Conservation (phyloP, 1,140 invertebrate species). For the Drosophila paulistorum region DNA sequence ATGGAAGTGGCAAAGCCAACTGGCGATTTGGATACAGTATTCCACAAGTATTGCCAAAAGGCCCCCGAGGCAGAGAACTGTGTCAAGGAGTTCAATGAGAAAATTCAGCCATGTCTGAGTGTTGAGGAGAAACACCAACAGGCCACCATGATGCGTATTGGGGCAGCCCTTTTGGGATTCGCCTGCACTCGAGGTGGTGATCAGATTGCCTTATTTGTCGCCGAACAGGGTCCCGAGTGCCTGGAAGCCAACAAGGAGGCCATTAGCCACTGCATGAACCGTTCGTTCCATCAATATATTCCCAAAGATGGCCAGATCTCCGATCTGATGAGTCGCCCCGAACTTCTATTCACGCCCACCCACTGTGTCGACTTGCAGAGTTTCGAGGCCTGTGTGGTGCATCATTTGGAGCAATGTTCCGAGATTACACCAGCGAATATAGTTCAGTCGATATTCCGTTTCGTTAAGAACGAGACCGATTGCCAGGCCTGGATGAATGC, state of each 20-base stretch:
- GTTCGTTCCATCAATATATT: slow-evolving; percentile 84
- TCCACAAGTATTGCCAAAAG: slow-evolving; percentile 87
- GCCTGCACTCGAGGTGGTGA: slow-evolving; percentile 91
- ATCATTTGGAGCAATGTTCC: slow-evolving; percentile 86
- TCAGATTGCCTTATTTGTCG: slow-evolving; percentile 91
- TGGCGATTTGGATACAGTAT: slow-evolving; percentile 87
- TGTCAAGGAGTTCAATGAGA: slow-evolving; percentile 85
- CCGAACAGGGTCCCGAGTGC: slow-evolving; percentile 90
- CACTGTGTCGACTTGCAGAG: slow-evolving; percentile 84
- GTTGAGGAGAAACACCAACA: slow-evolving; percentile 84
- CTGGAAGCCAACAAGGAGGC: slow-evolving; percentile 85
- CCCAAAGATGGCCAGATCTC: slow-evolving; percentile 73
- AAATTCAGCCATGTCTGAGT: slow-evolving; percentile 86
- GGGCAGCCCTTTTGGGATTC: slow-evolving; percentile 87
- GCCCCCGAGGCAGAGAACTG: slow-evolving; percentile 85
- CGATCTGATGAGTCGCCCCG: slow-evolving; percentile 73
- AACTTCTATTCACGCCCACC: slow-evolving; percentile 65
- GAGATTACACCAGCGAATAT: slow-evolving; percentile 91
- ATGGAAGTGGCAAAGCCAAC: slow-evolving; percentile 85
- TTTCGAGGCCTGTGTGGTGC: slow-evolving; percentile 87
- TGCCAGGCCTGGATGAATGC: slow-evolving; percentile 84
- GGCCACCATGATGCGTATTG: slow-evolving; percentile 86
- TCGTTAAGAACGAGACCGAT: slow-evolving; percentile 87
- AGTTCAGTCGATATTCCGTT: slow-evolving; percentile 90
- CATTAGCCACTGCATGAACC: slow-evolving; percentile 87